Base-by-base conservation (phyloP, 2,113 vertebrate genomes). In the Dasyprocta punctata region DNA sequence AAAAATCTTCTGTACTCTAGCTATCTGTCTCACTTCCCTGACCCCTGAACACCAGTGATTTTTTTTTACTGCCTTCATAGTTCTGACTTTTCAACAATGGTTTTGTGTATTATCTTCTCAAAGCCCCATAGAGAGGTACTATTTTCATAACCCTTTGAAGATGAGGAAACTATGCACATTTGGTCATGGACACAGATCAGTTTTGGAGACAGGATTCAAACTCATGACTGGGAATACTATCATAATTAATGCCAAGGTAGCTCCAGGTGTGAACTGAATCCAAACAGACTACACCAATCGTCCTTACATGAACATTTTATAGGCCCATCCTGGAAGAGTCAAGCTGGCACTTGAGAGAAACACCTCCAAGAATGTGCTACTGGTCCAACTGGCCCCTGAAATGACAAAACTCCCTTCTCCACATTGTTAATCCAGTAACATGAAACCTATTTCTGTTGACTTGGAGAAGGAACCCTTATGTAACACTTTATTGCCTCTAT, bases 371-470 rank as follows among this genome's bases (percentile, higher is more conserved):
- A 78, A 86, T 5, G 36, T 7, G 38, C 44, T 92, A 67, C 97
- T 93, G 80, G 94, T 93, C 26, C 20, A 75, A 97, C 97, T 93
- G 56, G 96, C 90, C 92, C 63, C 84, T 82, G 75, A 83, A 92
- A 94, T 91, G 71, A 24, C 92, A 71, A 71, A 90, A 84, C 65
- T 86, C 44, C 65, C 17, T 84, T 82, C 73, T 89, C 11, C 9
- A 6, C 82, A 54, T 63, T 83, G 65, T 86, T 84, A 96, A 22
- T 30, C 38, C 56, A 61, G 67, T 17, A 94, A 93, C 89, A 86
- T 90, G 96, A 97, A 89, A 90, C 83, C 63, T n/a, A 82, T 86
- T 95, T 94, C 86, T 96, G 88, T 95, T 96, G 97, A 75, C 95
- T 97, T 86, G 89, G 86, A 96, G 71, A 94, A 60, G n/a, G 56